A percentile compares a stretch with the other conserved stretches of the same genome.
These are phyloP conservation scores for Vultur gryphus DNA, from an alignment of 2,797 vertebrate species.

Conservation along the genomic window DNA sequence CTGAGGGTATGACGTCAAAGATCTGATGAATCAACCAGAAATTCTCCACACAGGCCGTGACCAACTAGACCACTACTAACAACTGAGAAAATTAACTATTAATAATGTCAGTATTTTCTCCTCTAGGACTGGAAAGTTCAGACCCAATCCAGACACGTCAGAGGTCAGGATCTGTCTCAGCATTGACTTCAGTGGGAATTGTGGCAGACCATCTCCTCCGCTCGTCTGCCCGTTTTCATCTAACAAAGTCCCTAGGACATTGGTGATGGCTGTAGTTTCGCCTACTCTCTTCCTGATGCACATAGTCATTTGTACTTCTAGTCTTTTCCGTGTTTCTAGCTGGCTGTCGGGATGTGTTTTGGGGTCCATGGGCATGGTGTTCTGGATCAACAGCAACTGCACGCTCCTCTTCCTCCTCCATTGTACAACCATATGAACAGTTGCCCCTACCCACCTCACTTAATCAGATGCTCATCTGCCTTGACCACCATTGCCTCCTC, in stretches of 20 bases:
- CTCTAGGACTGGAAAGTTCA: neutral
- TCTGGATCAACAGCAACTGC: neutral
- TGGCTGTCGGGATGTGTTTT: neutral
- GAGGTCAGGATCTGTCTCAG: neutral
- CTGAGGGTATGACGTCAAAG: neutral
- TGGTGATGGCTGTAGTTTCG: neutral
- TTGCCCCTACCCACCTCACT: neutral
- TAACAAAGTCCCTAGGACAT: neutral
- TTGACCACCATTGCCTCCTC: neutral
- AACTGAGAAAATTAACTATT: neutral
- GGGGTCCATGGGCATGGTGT: neutral
- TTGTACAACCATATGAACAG: neutral
- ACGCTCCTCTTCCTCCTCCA: neutral
- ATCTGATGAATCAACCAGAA: neutral
- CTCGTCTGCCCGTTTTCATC: neutral
- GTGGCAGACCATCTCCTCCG: neutral
- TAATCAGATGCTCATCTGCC: neutral
- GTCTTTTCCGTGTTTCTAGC: neutral
- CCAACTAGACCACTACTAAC: neutral
- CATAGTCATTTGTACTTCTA: neutral
- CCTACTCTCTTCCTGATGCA: neutral
- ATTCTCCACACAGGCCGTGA: neutral
- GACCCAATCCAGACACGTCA: neutral
- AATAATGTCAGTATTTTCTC: neutral
- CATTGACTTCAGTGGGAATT: neutral